These are phyloP conservation scores for Poeciliopsis paucimaculata DNA, from an alignment of 2,797 vertebrate species.

Conservation along the genomic window DNA sequence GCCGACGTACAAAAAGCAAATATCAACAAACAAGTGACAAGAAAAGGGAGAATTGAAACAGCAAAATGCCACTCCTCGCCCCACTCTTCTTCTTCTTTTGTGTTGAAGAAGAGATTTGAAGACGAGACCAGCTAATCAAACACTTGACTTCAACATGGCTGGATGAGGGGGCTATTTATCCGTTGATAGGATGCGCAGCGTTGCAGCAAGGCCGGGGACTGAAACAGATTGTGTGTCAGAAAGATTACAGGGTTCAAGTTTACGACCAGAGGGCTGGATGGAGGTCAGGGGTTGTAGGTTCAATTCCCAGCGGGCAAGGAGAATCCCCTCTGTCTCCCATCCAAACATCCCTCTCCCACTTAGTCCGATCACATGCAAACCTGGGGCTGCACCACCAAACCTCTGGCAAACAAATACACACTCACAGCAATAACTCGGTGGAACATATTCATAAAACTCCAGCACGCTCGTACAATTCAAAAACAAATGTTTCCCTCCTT, in stretches of 20 bases:
- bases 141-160: slow-evolving; percentile 37
- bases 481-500: slow-evolving; percentile 40
- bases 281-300: slow-evolving; percentile 71
- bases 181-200: slow-evolving; percentile 65
- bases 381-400: slow-evolving; percentile 37
- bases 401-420: slow-evolving; percentile 35
- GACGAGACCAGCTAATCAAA: slow-evolving; percentile 61
- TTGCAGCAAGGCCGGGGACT: slow-evolving; percentile 45
- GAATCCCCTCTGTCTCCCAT: slow-evolving; percentile 68
- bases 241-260: slow-evolving; percentile 74
- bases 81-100: slow-evolving; percentile 18
- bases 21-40: slow-evolving; percentile 16
- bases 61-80: background rate
- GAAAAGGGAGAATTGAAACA: slow-evolving; percentile 12
- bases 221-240: slow-evolving; percentile 75
- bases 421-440: background rate
- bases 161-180: slow-evolving; percentile 58
- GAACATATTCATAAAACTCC: slow-evolving; percentile 1
- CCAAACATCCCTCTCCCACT: slow-evolving; percentile 24
- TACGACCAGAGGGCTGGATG: slow-evolving; percentile 73
- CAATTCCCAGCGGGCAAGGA: slow-evolving; percentile 68
- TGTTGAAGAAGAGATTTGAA: slow-evolving; percentile 47
- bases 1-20: slow-evolving; percentile 4
- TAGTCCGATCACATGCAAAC: slow-evolving; percentile 69
- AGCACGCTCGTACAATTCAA: slow-evolving; percentile 30